These are phyloP conservation scores for Sebastes melanostomus DNA, from an alignment of 2,797 vertebrate species.

Conservation along the genomic window DNA sequence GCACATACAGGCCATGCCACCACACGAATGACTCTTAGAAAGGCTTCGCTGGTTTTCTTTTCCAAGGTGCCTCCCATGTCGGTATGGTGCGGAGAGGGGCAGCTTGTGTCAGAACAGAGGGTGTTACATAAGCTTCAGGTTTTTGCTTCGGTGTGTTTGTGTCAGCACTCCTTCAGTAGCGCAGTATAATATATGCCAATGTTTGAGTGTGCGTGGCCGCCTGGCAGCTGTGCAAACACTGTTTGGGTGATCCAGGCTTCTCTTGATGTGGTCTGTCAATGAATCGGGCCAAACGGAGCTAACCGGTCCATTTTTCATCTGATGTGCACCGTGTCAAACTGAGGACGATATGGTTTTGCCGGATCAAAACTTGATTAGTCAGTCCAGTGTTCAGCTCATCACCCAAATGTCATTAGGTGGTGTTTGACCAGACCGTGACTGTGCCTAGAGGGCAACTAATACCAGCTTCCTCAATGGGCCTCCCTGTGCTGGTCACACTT, in stretches of 20 bases:
- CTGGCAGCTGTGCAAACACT: conserved; percentile 86
- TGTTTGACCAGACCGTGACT: conserved; percentile 32
- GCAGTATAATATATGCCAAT: conserved; percentile 67
- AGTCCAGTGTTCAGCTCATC: conserved; percentile 26
- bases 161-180: conserved; percentile 71
- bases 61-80: conserved; percentile 29
- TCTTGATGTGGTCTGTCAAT: conserved; percentile 78
- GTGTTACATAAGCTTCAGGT: conserved; percentile 66
- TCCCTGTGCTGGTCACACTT: conserved; percentile 12
- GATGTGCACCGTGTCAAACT: conserved; percentile 33
- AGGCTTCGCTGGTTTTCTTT: conserved; percentile 26
- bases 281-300: conserved; percentile 60
- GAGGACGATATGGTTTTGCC: conserved; percentile 32
- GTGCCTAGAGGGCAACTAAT: conserved; percentile 34
- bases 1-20: conserved; percentile 38
- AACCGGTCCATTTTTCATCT: conserved; percentile 57
- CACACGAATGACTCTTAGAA: conserved; percentile 14
- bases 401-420: conserved; percentile 11
- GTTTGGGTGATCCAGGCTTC: conserved; percentile 68
- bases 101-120: conserved; percentile 38
- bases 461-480: conserved; percentile 28
- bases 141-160: conserved; percentile 59
- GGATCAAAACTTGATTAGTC: conserved; percentile 39
- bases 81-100: conserved; percentile 13
- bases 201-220: conserved; percentile 65